Percentiles rank a stretch among this genome's conserved stretches.
Evolutionary conservation across 2,888 invertebrate species (phyloP).

Genomic region (Sclerodermus sp.): DNA sequence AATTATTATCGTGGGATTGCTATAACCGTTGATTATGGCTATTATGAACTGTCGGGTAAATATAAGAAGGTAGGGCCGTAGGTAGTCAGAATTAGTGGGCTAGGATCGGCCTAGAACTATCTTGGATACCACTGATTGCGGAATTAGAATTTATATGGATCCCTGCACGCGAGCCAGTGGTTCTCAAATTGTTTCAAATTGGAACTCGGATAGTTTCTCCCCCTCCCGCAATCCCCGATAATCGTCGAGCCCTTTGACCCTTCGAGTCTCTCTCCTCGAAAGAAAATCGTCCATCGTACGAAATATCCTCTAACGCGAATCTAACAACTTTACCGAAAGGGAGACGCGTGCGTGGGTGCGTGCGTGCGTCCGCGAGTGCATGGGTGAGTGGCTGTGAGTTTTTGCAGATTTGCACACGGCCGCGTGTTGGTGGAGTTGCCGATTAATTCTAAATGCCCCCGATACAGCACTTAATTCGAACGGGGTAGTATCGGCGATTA

Average conservation of each 20-base stretch:
- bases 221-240: not conserved
- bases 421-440: not conserved
- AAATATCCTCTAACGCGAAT: not conserved
- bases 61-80: conserved; percentile 45
- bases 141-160: conserved; percentile 58
- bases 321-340: not conserved
- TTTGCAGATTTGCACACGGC: not conserved
- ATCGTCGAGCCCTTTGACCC: not conserved
- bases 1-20: conserved; percentile 53
- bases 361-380: not conserved
- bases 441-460: conserved; percentile 36
- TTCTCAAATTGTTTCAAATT: conserved; percentile 34
- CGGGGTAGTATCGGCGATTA: conserved; percentile 38
- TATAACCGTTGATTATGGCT: conserved; percentile 56
- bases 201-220: not conserved
- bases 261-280: not conserved
- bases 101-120: conserved; percentile 54
- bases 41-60: conserved; percentile 55
- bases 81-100: conserved; percentile 51
- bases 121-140: conserved; percentile 56
- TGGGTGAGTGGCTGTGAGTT: not conserved
- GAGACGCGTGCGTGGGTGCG: not conserved
- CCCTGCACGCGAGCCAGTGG: conserved; percentile 54
- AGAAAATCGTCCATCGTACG: not conserved
- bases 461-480: conserved; percentile 35